Evolutionary conservation across 2,888 invertebrate genomes (phyloP).

Genomic region (Chelonus formosanus): DNA sequence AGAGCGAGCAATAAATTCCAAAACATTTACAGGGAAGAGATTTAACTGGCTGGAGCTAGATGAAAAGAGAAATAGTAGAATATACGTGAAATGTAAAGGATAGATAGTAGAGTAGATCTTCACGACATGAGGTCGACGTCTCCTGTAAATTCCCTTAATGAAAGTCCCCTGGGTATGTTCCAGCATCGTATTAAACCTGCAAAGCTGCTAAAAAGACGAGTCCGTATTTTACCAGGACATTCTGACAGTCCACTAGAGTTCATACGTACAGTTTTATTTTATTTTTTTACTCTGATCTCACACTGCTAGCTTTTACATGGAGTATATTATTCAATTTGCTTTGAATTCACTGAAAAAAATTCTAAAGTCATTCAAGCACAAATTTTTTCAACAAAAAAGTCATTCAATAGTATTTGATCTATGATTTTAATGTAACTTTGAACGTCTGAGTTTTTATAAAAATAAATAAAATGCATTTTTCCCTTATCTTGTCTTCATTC

Average conservation of each 20-base stretch:
- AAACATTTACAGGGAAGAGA: constrained; percentile 56
- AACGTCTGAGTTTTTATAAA: too few relatives aligned
- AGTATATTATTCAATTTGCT: not conserved
- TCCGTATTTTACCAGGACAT: not conserved
- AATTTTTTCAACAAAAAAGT: too few relatives aligned
- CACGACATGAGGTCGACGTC: constrained; percentile 45
- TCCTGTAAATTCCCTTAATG: constrained; percentile 63
- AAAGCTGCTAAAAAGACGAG: constrained; percentile 53
- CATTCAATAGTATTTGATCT: too few relatives aligned
- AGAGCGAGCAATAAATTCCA: constrained; percentile 55
- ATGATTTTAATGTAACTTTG: too few relatives aligned
- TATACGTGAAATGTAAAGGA: constrained; percentile 7
- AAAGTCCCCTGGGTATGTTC: constrained; percentile 60
- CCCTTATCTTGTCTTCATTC: too few relatives aligned
- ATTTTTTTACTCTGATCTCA: too few relatives aligned
- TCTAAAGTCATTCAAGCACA: too few relatives aligned
- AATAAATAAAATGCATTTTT: too few relatives aligned
- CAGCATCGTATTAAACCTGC: constrained; percentile 60
- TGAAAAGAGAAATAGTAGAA: not conserved
- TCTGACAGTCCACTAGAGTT: not conserved
- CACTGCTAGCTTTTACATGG: not conserved
- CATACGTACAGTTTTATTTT: not conserved
- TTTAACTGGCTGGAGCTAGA: constrained; percentile 45
- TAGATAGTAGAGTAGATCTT: constrained; percentile 42
- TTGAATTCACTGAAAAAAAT: constrained; percentile 32